Percentiles rank a stretch among this genome's conserved stretches.
Evolutionary conservation across 2,888 invertebrate species (phyloP).

Genomic region (Patella ulyssiponensis): DNA sequence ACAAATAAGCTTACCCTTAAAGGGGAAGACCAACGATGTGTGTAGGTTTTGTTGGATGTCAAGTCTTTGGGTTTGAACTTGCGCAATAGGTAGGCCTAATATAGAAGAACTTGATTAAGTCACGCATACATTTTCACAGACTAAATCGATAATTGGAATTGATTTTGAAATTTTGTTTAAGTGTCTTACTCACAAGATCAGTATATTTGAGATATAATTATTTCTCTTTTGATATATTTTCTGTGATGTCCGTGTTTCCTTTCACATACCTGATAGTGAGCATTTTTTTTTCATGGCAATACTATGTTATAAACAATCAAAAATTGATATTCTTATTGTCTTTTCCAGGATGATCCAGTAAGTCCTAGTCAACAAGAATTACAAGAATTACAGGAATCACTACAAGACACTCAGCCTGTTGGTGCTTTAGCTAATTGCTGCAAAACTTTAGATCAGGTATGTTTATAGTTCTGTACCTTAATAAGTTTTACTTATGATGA

Average conservation of each 20-base stretch:
- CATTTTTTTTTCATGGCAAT: not conserved
- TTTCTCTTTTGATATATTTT: not conserved
- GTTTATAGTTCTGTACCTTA: no score
- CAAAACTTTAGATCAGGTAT: slow-evolving; percentile 88
- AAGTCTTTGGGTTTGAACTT: no score
- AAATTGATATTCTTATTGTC: not conserved
- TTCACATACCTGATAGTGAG: not conserved
- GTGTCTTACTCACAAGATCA: not conserved
- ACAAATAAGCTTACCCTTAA: no score
- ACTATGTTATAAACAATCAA: not conserved
- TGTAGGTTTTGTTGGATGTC: no score
- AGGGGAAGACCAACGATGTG: no score
- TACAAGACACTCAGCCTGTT: slow-evolving; percentile 92
- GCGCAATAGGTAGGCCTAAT: no score
- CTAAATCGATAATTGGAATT: no score
- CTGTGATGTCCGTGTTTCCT: not conserved
- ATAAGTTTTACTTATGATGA: no score
- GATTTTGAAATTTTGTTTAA: not conserved
- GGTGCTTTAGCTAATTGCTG: slow-evolving; percentile 90
- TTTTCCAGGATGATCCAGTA: slow-evolving; percentile 54
- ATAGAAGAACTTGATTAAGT: no score
- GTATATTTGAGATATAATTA: not conserved
- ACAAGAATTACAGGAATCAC: slow-evolving; percentile 83
- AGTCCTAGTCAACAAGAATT: slow-evolving; percentile 77
- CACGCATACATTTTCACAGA: no score